Evolutionary conservation across 2,888 invertebrate genomes (phyloP), one percentile per base, ranked within the genome.

Genomic region (Macrosoma leucophasiata): DNA sequence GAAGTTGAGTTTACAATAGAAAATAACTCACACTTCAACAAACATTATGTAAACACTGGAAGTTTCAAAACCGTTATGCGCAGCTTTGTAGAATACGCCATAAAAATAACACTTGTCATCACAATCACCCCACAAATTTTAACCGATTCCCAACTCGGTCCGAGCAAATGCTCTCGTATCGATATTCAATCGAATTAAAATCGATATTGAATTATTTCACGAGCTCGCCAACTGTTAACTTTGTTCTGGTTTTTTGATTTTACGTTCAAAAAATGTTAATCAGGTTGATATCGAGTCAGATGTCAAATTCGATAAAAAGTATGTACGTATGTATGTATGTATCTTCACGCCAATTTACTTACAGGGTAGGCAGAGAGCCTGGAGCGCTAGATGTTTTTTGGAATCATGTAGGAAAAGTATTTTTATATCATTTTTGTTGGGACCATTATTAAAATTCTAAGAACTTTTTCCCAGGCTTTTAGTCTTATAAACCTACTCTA

Each of bases 131-230:
- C 39, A 39, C 46, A 48, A 33, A 48, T 56, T 58, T 49, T 36
- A 58, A 60, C 44, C 55, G 43, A 53, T 62, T 50, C 29, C 38
- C 50, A 57, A 26, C 21, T 26, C 12, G 13, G 24, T 30, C 13
- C 33, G 38, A 34, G 25, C 43, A 43, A 43, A 39, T 41, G 43
- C 30, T 36, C 30, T 36, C 47, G 52, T 60, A 65, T 63, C 68
- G 65, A 69, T 70, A 72, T 63, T 63, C 67, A 76, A 76, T 75
- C 62, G 65, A 72, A 72, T 73, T 57, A 48, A 58, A 59, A 68
- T 65, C 20, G 26, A 26, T 35, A 41, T 45, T 45, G 35, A 33
- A 39, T 33, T 33, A 18, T 13, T 27, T 31, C 29, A 29, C 29
- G 32, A 33, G 22, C 29, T 18, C 13, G 49, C 46, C 12, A 22